phyloP scores from a whole-genome alignment of 2,797 vertebrate genomes.

The Phrynocephalus forsythii region DNA sequence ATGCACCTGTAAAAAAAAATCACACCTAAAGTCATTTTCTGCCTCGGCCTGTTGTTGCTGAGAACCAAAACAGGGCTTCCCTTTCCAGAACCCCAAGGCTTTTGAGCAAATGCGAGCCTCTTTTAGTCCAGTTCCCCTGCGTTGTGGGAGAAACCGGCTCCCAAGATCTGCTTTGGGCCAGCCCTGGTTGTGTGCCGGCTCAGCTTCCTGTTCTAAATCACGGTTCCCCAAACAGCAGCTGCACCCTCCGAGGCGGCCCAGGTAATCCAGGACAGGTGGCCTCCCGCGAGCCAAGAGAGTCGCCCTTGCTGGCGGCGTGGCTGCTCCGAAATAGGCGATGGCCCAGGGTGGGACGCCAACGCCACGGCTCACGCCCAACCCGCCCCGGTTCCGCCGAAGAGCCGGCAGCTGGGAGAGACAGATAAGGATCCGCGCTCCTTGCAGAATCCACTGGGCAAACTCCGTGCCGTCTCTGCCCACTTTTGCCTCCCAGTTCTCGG shows the following conservation, averaged over 20 bases:
- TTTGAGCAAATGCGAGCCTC: no score
- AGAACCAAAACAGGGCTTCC: no score
- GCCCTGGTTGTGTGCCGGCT: neutral
- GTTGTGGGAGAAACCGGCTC: neutral
- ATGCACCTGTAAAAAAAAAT: no score
- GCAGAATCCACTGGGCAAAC: neutral
- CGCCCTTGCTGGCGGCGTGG: neutral
- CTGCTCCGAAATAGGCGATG: conserved; percentile 12
- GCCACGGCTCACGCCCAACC: neutral
- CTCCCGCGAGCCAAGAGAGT: neutral
- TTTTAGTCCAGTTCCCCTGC: no score
- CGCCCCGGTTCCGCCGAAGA: neutral
- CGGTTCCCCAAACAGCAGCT: neutral
- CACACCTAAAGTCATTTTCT: no score
- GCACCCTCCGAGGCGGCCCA: accelerated
- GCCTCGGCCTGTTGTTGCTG: no score
- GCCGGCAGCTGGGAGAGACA: neutral
- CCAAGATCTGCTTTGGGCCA: neutral
- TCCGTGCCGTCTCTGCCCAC: no score
- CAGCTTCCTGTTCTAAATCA: neutral
- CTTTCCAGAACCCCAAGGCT: no score
- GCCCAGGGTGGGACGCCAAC: conserved; percentile 6
- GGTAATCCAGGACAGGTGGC: no score
- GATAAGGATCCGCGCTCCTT: neutral
- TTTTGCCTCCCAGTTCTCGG: no score